Evolutionary conservation across 2,797 vertebrate species (phyloP), one percentile per base, ranked within the genome.

Genomic region (Megalops cyprinoides): DNA sequence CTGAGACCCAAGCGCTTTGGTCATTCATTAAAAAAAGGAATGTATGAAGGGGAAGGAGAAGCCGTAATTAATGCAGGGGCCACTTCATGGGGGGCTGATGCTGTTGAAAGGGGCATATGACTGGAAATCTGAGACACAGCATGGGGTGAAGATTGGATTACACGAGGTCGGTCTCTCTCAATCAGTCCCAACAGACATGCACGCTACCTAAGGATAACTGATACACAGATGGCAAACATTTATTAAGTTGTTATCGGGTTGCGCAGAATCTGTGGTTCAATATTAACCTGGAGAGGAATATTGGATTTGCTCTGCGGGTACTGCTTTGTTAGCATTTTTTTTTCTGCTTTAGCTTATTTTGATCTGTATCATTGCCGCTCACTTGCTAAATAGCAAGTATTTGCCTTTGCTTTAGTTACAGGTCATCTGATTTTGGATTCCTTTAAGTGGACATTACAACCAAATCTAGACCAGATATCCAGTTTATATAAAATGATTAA

Each of bases 21-120:
- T 69, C 44, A 69, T 69, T 69, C 65, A 69, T 42, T 69, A 69
- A 14, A 69, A n/a, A 23, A 25, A n/a, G n/a, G n/a, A n/a, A n/a
- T n/a, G n/a, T n/a, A n/a, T n/a, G n/a, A n/a, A n/a, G n/a, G 37
- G 23, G 65, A 69, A 42, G 65, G 44, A 69, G 39, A 69, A 69
- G 34, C 10, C 10, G 20, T 18, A 69, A 69, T 69, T 42, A 42
- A 42, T 69, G 8, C 65, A 42, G 1, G 12, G 12, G 2, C n/a
- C 65, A 42, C 34, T 20, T 15, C 44, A 2, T 20, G 2, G 20
- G 37, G 37, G 37, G 1, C 65, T 69, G 4, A 69, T 42, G n/a
- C 44, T 4, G 37, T 18, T 18, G 65, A 23, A 6, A 42, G 39
- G 65, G 10, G 15, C 18, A 67, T 5, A 15, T 8, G 2, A 42